phyloP scores from a whole-genome alignment of 2,113 vertebrate species.

The Myotis lucifugus region DNA sequence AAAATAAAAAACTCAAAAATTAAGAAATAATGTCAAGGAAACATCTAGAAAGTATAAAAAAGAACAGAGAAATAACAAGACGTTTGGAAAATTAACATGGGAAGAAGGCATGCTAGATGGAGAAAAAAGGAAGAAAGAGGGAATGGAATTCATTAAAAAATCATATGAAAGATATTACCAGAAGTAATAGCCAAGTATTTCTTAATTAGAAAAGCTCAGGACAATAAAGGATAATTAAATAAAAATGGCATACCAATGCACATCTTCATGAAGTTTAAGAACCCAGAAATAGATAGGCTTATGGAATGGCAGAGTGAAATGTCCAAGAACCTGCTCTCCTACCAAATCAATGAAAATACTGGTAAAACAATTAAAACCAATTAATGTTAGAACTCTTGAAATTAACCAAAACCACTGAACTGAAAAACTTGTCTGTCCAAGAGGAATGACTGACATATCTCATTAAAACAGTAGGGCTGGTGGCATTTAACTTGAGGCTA shows the following conservation, averaged over 20 bases:
- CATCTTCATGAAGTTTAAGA: background rate
- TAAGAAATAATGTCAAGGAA: background rate
- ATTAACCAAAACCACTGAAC: background rate
- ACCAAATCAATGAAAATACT: slow-evolving; percentile 4
- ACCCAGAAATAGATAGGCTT: background rate
- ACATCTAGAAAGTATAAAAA: background rate
- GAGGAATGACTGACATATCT: background rate
- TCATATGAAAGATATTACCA: background rate
- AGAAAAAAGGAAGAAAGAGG: background rate
- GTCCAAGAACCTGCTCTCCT: background rate
- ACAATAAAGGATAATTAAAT: background rate
- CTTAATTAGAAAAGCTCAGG: background rate
- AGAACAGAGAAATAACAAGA: background rate
- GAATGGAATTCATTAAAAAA: background rate
- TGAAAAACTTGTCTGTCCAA: background rate
- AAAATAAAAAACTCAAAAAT: slow-evolving; percentile 1
- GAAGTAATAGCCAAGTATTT: background rate
- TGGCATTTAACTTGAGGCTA: background rate
- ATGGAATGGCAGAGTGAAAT: background rate
- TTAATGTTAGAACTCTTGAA: background rate
- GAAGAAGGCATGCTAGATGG: background rate
- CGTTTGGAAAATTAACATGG: background rate
- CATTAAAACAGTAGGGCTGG: background rate
- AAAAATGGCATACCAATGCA: background rate
- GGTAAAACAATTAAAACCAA: background rate